Percentiles rank a stretch among this genome's conserved stretches.
Evolutionary conservation across 1,140 invertebrate genomes (phyloP).

Genomic region (Zelostemma sp.): DNA sequence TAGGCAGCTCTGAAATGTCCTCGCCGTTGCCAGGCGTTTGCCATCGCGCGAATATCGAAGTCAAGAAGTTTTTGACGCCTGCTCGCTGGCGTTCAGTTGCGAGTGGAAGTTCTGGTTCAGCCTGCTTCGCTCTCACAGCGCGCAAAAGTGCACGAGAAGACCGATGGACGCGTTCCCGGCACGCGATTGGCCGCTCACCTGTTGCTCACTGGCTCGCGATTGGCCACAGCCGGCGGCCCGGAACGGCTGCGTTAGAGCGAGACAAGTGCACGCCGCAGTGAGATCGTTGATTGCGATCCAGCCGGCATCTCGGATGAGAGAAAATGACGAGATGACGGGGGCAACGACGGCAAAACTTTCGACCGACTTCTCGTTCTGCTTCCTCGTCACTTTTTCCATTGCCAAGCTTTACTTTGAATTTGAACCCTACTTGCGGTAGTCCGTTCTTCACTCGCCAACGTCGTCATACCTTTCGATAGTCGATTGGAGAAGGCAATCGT

Average conservation of each 20-base stretch:
- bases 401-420: constrained; percentile 12
- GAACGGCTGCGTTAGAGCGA: constrained; percentile 46
- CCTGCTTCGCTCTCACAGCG: constrained; percentile 13
- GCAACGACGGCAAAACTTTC: constrained; percentile 43
- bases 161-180: constrained; percentile 32
- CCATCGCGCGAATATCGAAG: constrained; percentile 5
- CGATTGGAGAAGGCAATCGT: constrained; percentile 30
- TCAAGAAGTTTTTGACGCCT: constrained; percentile 14
- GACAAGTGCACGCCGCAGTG: constrained; percentile 26
- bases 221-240: constrained; percentile 51
- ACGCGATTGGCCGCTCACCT: constrained; percentile 65
- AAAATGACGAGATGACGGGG: constrained; percentile 39
- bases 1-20: constrained; percentile 26
- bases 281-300: constrained; percentile 26
- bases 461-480: constrained; percentile 18
- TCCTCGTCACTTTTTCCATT: constrained; percentile 16
- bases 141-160: constrained; percentile 40
- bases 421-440: constrained; percentile 37
- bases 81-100: constrained; percentile 3
- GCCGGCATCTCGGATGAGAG: constrained; percentile 30
- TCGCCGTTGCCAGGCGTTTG: constrained; percentile 8
- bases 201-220: constrained; percentile 56
- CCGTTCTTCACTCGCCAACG: not conserved
- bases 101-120: constrained; percentile 32
- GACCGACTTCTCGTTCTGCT: constrained; percentile 32